Base-by-base conservation (phyloP, 2,888 invertebrate species). In the Drosophila fulvimacula region DNA sequence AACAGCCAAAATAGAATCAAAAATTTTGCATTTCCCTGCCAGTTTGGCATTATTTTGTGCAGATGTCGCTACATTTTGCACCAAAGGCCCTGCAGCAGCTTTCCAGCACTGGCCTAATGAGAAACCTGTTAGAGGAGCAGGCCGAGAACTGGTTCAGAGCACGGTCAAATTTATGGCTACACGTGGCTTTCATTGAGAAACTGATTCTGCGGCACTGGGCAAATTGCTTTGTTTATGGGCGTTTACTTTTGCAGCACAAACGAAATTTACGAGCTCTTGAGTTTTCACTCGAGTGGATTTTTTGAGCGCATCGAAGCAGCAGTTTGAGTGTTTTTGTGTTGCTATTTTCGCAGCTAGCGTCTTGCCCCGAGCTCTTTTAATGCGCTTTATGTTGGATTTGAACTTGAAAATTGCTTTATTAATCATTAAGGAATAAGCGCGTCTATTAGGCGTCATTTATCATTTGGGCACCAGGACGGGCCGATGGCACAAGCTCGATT, bases 211-310 rank as follows among this genome's bases (percentile, higher is more conserved):
- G 59, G 69, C 79, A 51, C 68, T 76, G 63, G 70, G 77, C 80
- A 85, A 89, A 88, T 66, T 73, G 75, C 69, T 90, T 92, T 91
- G 90, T 92, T 92, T 92, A 92, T 92, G 92, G 92, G 92, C 91
- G 91, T 91, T 90, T 86, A 91, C 92, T 84, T 88, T 88, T 82
- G 32, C 82, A 70, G 78, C 81, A 70, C 64, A 39, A 46, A 38
- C 71, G 57, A 75, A 70, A 83, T 89, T 83, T 89, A 83, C 85
- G 89, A 84, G 79, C 79, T 70, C 69, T 88, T 67, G 67, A 71
- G 70, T 57, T 76, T 72, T 27, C 63, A 73, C 55, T 76, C 58
- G 65, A 76, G 67, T 60, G 58, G 2, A 52, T 27, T 79, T 70
- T 72, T 68, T 68, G 69, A 71, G 73, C 49, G 53, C 44, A 38